Evolutionary conservation across 2,113 vertebrate species (phyloP), one percentile per base, ranked within the genome.

Genomic region (Pygoscelis antarcticus): DNA sequence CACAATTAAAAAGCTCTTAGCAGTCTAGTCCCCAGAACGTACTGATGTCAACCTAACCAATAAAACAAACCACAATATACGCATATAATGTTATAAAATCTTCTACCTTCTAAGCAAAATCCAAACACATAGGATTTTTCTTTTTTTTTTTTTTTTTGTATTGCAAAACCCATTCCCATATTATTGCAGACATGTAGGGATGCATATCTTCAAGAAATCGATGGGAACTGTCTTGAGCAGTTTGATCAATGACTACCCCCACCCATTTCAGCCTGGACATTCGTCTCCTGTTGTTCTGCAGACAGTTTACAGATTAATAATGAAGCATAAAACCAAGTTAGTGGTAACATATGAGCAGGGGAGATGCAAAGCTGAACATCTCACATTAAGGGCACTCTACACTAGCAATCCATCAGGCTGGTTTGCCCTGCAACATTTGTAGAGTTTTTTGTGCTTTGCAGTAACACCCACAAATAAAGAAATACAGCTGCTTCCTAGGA

Each of bases 271-370:
- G 92, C 79, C 60, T 87, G 88, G 88, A 87, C 86, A 97, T 96
- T 94, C 21, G 0, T 96, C 96, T 97, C 88, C 83, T 93, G 88
- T 97, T 97, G 95, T 97, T 95, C 76, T 89, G 79, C 64, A 94
- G 92, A 84, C 92, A 94, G 83, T 89, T 97, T 94, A 96, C 88
- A 94, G 92, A 96, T 97, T 96, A 97, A 97, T 97, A 96, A 96
- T 92, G 97, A 95, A 97, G 94, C 94, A 95, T 95, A 94, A 96
- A 96, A 93, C 79, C 86, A 89, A 97, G 94, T 93, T 96, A 96
- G 88, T 89, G 90, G 92, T 92, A 96, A 86, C 90, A 49, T 92
- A 93, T 87, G 89, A 92, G 89, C 21, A 29, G 30, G 25, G 47
- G 36, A 95, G 76, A 93, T 93, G 85, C 94, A 95, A 92, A 90